A percentile compares a stretch with the other conserved stretches of the same genome.
Conservation (phyloP, 2,888 invertebrate species). For the Trypoxylon attenuatum region DNA sequence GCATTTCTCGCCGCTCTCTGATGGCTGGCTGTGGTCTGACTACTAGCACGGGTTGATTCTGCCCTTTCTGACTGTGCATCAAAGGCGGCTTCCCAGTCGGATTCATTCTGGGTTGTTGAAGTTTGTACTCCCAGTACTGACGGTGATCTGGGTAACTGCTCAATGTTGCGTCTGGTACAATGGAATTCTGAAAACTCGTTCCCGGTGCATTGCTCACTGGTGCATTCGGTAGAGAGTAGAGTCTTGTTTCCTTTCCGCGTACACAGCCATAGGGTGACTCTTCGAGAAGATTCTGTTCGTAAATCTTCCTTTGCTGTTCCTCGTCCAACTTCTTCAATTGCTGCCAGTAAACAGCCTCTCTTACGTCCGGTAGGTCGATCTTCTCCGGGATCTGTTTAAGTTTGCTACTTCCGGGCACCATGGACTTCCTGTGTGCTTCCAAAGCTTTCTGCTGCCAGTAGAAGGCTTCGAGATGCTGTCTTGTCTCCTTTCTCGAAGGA, state of each 20-base stretch:
- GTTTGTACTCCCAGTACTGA: conserved; percentile 54
- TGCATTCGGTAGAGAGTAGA: background rate
- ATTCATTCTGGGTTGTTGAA: conserved; percentile 38
- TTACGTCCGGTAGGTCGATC: conserved; percentile 61
- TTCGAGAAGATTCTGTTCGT: conserved; percentile 59
- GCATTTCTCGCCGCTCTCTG: conserved; percentile 50
- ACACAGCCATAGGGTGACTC: background rate
- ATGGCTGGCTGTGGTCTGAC: conserved; percentile 68
- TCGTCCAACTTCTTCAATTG: conserved; percentile 81
- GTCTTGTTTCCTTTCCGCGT: background rate
- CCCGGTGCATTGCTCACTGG: background rate
- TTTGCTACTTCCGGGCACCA: conserved; percentile 24
- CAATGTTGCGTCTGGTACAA: background rate
- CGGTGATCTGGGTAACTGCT: background rate
- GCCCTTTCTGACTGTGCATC: conserved; percentile 63
- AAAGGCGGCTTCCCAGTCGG: conserved; percentile 62
- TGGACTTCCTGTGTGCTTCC: conserved; percentile 60
- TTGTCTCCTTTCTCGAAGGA: conserved; percentile 66
- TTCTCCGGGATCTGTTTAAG: conserved; percentile 42
- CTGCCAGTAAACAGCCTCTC: conserved; percentile 83
- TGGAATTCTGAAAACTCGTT: background rate
- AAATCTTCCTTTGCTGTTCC: conserved; percentile 74
- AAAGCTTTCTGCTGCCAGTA: conserved; percentile 71
- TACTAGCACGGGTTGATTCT: conserved; percentile 67
- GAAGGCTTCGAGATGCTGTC: conserved; percentile 68